A percentile compares a stretch with the other conserved stretches of the same genome.
Conservation (phyloP, 2,888 invertebrate species). For the Silvanus unidentatus region DNA sequence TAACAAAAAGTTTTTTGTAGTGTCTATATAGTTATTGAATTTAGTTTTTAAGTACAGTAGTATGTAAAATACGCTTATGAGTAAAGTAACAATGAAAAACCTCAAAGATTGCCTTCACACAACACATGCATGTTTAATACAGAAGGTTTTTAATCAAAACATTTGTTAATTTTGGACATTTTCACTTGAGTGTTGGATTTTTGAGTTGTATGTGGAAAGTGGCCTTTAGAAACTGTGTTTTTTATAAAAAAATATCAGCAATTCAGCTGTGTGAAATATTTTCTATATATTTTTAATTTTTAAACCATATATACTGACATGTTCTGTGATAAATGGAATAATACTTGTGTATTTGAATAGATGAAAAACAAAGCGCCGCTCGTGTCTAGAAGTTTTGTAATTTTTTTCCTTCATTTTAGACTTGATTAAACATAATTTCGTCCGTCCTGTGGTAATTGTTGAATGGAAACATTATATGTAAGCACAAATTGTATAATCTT, state of each 20-base stretch:
- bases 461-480: constrained; percentile 18
- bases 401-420: constrained; percentile 17
- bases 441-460: constrained; percentile 28
- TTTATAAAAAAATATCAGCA: not conserved
- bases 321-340: constrained; percentile 33
- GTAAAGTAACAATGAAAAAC: constrained; percentile 9
- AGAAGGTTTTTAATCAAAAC: constrained; percentile 15
- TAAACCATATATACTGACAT: constrained; percentile 23
- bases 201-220: constrained; percentile 19
- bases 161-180: constrained; percentile 14
- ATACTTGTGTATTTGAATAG: constrained; percentile 23
- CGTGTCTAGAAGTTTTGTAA: constrained; percentile 18
- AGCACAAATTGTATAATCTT: constrained; percentile 33
- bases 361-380: constrained; percentile 20
- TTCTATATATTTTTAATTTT: constrained; percentile 15
- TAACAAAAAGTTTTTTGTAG: constrained; percentile 12
- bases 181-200: constrained; percentile 12
- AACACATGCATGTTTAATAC: constrained; percentile 7
- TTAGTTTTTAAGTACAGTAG: constrained; percentile 6
- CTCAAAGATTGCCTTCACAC: constrained; percentile 23
- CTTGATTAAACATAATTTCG: constrained; percentile 18
- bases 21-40: constrained; percentile 2
- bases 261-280: constrained; percentile 16
- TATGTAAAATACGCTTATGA: constrained; percentile 17
- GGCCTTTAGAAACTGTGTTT: constrained; percentile 26